Base-by-base conservation (phyloP, 2,113 vertebrate species). In the Pongo abelii region DNA sequence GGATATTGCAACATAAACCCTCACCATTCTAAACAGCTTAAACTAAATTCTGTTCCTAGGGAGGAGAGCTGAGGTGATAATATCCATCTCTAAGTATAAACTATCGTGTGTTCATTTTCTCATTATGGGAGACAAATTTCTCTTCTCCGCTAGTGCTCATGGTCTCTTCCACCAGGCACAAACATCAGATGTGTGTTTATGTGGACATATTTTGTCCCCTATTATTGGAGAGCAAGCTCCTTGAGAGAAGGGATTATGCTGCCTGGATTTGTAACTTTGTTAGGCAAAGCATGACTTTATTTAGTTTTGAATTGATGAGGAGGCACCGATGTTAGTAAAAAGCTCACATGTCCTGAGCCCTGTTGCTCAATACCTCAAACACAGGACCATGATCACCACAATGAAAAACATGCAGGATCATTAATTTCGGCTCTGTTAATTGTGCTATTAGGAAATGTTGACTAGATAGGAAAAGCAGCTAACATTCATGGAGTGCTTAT, bases 11-110 rank as follows among this genome's bases (percentile, higher is more conserved):
- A 77, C 87, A 84, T 23, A 85, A 91, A 43, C 38, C 81, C 67
- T 96, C 78, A 23, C 91, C 30, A 27, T 86, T 91, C 59, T 91
- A 64, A 96, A 96, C n/a, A 83, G 75, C 91, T 89, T 70, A 72
- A 55, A 32, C 55, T 43, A 48, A 35, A 67, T 80, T 95, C 74
- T 46, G 22, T 95, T 30, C 8, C 74, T 18, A 46, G 55, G 27
- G 46, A 89, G 87, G 75, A 64, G 23, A 57, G 23, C 11, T 3
- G 38, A 87, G 79, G 70, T 10, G 17, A 13, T 8, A 48, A 8
- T 67, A 52, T 25, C 91, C 77, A 2, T 27, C 57, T 17, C 83
- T 59, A 59, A 64, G 50, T 57, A 38, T 40, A 17, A 52, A 5
- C 4, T 14, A 27, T 46, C 35, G 0, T 20, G 46, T 10, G 69